A percentile compares a stretch with the other conserved stretches of the same genome.
Conservation (phyloP, 1,140 invertebrate genomes). For the Ephestia elutella region DNA sequence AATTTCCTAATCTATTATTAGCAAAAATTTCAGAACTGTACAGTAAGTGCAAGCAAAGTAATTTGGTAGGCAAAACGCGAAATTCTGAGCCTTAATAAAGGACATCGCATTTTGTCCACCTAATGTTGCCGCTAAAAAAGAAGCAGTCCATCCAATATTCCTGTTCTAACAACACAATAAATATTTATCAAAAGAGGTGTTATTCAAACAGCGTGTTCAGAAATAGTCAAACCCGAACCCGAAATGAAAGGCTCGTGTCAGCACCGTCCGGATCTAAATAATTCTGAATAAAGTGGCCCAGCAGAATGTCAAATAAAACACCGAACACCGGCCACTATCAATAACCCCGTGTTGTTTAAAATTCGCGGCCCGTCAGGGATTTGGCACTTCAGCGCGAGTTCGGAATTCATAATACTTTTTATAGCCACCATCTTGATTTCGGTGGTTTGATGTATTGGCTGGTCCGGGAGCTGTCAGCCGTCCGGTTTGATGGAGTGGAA, state of each 20-base stretch:
- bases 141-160: no score
- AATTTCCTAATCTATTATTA: no score
- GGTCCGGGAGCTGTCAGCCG: neutral
- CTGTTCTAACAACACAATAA: no score
- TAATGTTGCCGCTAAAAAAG: no score
- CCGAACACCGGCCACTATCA: slow-evolving; percentile 40
- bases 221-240: slow-evolving; percentile 14
- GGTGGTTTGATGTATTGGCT: slow-evolving; percentile 26
- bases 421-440: slow-evolving; percentile 28
- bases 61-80: no score
- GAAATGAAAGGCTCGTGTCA: neutral
- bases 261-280: slow-evolving; percentile 12
- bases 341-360: slow-evolving; percentile 57
- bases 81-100: no score
- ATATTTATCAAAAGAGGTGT: no score
- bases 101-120: no score
- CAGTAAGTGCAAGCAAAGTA: no score
- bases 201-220: no score
- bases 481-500: neutral
- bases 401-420: slow-evolving; percentile 60
- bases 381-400: slow-evolving; percentile 57
- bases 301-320: slow-evolving; percentile 36
- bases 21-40: no score
- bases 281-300: slow-evolving; percentile 14
- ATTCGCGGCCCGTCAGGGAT: slow-evolving; percentile 55